Evolutionary conservation across 2,797 vertebrate genomes (phyloP).

Genomic region (Craterocephalus amniculus): DNA sequence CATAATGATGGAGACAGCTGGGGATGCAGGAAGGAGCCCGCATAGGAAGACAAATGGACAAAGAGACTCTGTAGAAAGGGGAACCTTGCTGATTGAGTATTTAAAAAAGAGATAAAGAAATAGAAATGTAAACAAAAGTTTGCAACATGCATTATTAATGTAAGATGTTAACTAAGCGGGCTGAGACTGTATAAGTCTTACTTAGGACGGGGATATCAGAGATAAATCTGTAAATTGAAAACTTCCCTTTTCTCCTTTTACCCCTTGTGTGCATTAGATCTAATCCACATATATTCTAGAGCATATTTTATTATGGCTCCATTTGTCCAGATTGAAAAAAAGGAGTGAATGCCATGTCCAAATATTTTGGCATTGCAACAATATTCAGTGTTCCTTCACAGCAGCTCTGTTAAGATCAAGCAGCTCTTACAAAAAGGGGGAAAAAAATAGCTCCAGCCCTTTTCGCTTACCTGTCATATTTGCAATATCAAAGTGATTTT

Average conservation of each 20-base stretch:
- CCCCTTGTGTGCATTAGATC: constrained; percentile 2
- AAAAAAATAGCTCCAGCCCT: constrained; percentile 15
- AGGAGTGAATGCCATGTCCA: background rate
- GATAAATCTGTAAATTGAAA: constrained; percentile 2
- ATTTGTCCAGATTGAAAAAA: too few relatives aligned
- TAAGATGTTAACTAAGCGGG: background rate
- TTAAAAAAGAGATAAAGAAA: constrained; percentile 2
- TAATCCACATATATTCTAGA: background rate
- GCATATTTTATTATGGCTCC: too few relatives aligned
- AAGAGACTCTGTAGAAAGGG: background rate
- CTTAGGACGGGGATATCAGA: too few relatives aligned
- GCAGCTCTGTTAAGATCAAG: too few relatives aligned
- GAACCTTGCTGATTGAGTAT: constrained; percentile 2
- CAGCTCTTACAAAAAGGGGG: too few relatives aligned
- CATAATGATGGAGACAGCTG: constrained; percentile 61
- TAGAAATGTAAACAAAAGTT: constrained; percentile 7
- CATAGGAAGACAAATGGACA: constrained; percentile 25
- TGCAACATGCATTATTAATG: constrained; percentile 11
- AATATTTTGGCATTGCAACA: background rate
- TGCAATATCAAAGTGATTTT: constrained; percentile 23
- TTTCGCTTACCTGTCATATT: constrained; percentile 34
- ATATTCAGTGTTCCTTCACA: too few relatives aligned
- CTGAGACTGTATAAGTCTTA: too few relatives aligned
- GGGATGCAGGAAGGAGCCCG: constrained; percentile 23
- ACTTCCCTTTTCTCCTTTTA: constrained; percentile 26